phyloP scores from a whole-genome alignment of 2,888 invertebrate genomes.

The Frankliniella fusca region DNA sequence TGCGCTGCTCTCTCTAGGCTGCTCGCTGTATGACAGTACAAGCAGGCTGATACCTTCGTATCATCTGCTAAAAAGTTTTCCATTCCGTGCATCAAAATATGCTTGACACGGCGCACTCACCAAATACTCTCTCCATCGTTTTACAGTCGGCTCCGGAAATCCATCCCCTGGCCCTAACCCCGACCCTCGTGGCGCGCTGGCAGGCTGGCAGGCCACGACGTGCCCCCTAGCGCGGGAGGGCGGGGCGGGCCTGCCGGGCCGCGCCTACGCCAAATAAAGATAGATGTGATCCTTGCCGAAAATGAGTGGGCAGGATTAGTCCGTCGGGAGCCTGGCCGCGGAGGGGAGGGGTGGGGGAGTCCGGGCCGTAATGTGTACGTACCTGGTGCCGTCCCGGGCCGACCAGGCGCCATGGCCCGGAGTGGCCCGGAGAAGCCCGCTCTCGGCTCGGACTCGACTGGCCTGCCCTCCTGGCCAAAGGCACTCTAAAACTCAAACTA shows the following conservation, averaged over 20 bases:
- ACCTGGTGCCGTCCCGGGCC: not conserved
- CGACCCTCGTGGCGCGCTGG: too few species aligned
- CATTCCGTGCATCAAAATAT: too few species aligned
- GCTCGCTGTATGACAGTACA: too few species aligned
- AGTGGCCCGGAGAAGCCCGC: not conserved
- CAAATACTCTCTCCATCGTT: too few species aligned
- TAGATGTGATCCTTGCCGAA: slow-evolving; percentile 24
- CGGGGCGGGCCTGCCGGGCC: not conserved
- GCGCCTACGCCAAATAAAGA: slow-evolving; percentile 6
- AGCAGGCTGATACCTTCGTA: too few species aligned
- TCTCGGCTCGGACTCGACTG: not conserved
- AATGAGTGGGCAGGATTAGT: slow-evolving; percentile 18
- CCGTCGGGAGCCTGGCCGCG: slow-evolving; percentile 7
- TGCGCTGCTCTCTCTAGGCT: too few species aligned
- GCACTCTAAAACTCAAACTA: slow-evolving; percentile 23
- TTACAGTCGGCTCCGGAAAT: too few species aligned
- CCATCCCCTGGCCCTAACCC: too few species aligned
- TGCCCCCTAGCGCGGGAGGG: too few species aligned
- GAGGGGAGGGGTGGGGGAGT: not conserved
- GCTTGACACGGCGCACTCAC: too few species aligned
- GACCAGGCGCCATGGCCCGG: not conserved
- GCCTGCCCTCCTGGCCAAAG: not conserved
- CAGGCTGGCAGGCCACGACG: too few species aligned
- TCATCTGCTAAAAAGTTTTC: too few species aligned
- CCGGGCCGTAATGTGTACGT: not conserved